phyloP scores from a whole-genome alignment of 2,888 invertebrate genomes.

The Neoaliturus tenellus region DNA sequence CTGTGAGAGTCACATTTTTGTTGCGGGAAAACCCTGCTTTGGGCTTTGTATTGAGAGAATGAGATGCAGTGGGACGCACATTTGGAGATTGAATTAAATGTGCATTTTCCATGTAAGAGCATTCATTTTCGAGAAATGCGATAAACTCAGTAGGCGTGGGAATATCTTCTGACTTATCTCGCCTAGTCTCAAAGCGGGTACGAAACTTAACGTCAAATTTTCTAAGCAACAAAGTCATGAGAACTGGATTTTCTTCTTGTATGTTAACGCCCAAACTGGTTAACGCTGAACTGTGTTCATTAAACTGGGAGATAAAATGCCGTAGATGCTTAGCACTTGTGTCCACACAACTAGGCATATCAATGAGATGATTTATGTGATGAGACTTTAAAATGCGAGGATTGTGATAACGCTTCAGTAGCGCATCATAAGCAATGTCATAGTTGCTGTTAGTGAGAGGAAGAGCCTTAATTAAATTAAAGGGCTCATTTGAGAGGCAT shows the following conservation, averaged over 20 bases:
- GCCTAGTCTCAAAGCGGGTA: constrained; percentile 25
- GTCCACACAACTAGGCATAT: constrained; percentile 17
- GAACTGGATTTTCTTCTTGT: constrained; percentile 17
- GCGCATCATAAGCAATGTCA: not conserved
- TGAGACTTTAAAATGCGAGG: not conserved
- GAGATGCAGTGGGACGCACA: not conserved
- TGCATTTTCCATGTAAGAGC: constrained; percentile 3
- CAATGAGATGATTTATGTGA: constrained; percentile 17
- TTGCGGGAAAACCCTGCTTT: not conserved
- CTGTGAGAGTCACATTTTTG: constrained; percentile 21
- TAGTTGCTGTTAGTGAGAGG: constrained; percentile 11
- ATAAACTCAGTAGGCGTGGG: constrained; percentile 31
- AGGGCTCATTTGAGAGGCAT: not conserved
- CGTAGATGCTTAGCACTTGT: constrained; percentile 18
- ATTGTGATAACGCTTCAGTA: too few species aligned
- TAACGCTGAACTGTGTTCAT: too few species aligned
- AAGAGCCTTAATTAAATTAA: too few species aligned
- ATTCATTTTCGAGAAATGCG: constrained; percentile 12
- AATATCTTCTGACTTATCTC: not conserved
- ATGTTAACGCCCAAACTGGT: not conserved
- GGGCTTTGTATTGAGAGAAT: too few species aligned
- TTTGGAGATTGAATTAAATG: constrained; percentile 10
- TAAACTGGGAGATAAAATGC: too few species aligned
- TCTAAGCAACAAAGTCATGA: constrained; percentile 20
- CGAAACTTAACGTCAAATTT: constrained; percentile 8